Base-by-base conservation (phyloP, 2,797 vertebrate genomes). In the Sardinella longiceps region DNA sequence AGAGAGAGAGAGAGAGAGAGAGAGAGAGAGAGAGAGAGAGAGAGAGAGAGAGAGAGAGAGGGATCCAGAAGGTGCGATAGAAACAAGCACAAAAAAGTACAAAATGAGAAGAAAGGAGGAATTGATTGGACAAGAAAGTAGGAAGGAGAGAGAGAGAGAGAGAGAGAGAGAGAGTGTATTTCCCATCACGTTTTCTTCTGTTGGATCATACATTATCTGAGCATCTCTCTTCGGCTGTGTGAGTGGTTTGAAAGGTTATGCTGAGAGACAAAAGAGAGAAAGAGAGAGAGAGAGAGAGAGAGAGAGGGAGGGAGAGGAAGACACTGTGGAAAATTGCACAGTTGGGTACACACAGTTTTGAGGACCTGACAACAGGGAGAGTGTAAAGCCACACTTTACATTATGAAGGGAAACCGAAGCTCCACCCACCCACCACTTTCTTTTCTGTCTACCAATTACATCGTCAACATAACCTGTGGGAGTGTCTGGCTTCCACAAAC, bases 291-390 rank as follows among this genome's bases (percentile, higher is more conserved):
- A 7, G 28, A 37, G 2, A 82, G 80, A 60, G 14, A 53, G 46
- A 83, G 23, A 80, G 28, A 2, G 82, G 9, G 30, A 37, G 2
- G 80, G 81, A 63, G 10, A 53, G 43, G 82, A 30, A 53, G 46
- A 81, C 51, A 18, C 63, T 77, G 81, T 80, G 60, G 77, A 63
- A 48, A 74, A 80, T 33, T 77, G 60, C 53, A 81, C n/a, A 58
- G 45, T 81, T 77, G 45, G 63, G 74, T 84, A 83, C 63, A 80
- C 46, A 28, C 46, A 23, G 5, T 83, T 56, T 30, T 39, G 10
- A 50, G 15, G 30, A 80, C 43, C 48, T 30, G 37, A 70, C 70
- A 84, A 58, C 1, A 84, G 45, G 18, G 15, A 66, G 11, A 7
- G n/a, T 63, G 70, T 20, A 6, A n/a, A n/a, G n/a, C n/a, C n/a